Percentiles rank a stretch among this genome's conserved stretches.
Conservation (phyloP, 92 coral and sea anemone genomes). For the Umimayanthus kanabou region DNA sequence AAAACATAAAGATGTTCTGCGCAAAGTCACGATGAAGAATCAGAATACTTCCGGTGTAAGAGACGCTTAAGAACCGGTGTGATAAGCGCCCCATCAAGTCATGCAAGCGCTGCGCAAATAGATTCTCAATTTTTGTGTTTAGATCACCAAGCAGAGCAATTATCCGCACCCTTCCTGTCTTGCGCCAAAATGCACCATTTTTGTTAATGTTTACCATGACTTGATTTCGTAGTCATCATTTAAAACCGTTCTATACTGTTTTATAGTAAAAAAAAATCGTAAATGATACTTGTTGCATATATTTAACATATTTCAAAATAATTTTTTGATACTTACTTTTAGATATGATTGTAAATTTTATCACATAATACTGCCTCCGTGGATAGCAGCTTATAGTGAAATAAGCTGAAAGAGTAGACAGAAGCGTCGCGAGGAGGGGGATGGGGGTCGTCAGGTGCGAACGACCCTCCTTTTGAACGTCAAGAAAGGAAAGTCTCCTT, state of each 20-base stretch:
- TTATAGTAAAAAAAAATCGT: background rate
- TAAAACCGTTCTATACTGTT: no score
- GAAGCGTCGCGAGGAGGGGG: no score
- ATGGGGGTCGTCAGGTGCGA: no score
- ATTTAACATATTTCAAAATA: background rate
- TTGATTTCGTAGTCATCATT: no score
- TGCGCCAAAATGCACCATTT: background rate
- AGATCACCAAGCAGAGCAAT: background rate
- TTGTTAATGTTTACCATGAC: no score
- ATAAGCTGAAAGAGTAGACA: background rate
- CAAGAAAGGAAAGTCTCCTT: no score
- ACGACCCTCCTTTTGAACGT: no score
- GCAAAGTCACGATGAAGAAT: background rate
- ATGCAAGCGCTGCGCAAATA: background rate
- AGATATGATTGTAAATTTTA: no score
- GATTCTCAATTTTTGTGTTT: background rate
- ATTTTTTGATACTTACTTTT: no score
- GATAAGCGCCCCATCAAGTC: background rate
- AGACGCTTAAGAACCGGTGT: background rate
- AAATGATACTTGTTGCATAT: no score
- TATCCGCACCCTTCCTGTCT: background rate
- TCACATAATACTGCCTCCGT: background rate
- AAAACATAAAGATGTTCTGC: no score
- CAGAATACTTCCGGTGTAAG: background rate
- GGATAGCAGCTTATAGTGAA: background rate